These are phyloP conservation scores for Cryptocephalus primarius DNA, from an alignment of 2,888 invertebrate genomes.

Conservation along the genomic window DNA sequence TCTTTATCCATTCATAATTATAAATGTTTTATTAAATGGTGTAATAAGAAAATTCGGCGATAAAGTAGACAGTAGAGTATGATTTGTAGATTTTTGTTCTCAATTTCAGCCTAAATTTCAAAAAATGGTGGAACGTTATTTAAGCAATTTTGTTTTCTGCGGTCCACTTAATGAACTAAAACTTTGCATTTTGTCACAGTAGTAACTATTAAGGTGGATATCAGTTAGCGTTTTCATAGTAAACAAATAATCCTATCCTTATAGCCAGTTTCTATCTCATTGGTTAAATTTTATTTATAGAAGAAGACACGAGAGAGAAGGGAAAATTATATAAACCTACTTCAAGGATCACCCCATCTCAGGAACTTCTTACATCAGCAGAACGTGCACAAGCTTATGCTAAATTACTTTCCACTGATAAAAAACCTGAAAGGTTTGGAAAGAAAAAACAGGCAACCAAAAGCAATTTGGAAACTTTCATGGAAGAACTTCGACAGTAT, in stretches of 20 bases:
- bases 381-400: slow-evolving; percentile 62
- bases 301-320: slow-evolving; percentile 80
- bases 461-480: slow-evolving; percentile 94
- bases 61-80: no score
- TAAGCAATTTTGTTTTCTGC: no score
- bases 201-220: background rate
- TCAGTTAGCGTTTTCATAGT: background rate
- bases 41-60: no score
- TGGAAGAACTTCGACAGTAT: slow-evolving; percentile 93
- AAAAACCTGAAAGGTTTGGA: slow-evolving; percentile 51
- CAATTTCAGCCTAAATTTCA: no score
- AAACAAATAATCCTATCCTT: no score
- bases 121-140: no score
- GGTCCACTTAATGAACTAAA: no score
- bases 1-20: no score
- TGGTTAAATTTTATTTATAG: slow-evolving; percentile 34
- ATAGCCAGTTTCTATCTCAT: background rate
- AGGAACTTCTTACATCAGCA: slow-evolving; percentile 46
- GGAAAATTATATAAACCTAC: slow-evolving; percentile 90
- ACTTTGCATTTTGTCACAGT: no score
- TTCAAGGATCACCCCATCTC: slow-evolving; percentile 50
- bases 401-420: slow-evolving; percentile 49
- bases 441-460: slow-evolving; percentile 74
- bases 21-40: no score
- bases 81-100: no score